Evolutionary conservation across 2,888 invertebrate species (phyloP).

Genomic region (Dryobota labecula): DNA sequence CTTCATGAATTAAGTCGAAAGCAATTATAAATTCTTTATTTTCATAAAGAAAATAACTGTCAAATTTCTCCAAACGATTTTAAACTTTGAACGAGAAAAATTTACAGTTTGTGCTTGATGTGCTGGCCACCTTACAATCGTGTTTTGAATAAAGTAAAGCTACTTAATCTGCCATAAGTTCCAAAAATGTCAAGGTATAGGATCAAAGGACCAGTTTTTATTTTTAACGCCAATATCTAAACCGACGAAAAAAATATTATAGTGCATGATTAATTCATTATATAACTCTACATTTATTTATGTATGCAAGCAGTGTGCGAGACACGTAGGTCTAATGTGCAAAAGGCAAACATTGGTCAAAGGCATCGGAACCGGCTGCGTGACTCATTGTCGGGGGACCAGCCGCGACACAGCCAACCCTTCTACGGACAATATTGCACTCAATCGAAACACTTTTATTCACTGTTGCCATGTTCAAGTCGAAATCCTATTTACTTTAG

Average conservation of each 20-base stretch:
- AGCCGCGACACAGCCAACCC: conserved; percentile 64
- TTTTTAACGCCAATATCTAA: background rate
- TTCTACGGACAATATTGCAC: conserved; percentile 63
- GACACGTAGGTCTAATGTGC: conserved; percentile 63
- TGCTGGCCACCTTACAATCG: too few species aligned
- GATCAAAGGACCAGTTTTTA: conserved; percentile 5
- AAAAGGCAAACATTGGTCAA: conserved; percentile 67
- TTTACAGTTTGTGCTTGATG: too few species aligned
- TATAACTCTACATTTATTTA: conserved; percentile 30
- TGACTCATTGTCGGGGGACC: conserved; percentile 77
- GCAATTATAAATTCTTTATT: background rate
- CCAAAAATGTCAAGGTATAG: background rate
- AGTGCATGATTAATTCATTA: background rate
- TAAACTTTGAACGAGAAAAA: too few species aligned
- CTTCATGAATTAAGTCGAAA: background rate
- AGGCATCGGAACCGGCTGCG: conserved; percentile 75
- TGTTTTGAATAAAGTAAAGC: background rate
- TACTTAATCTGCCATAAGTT: background rate
- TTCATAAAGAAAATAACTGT: too few species aligned
- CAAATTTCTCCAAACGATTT: too few species aligned
- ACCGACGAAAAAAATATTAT: background rate
- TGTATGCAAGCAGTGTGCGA: conserved; percentile 50
- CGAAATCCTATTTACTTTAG: background rate
- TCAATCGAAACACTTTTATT: conserved; percentile 50
- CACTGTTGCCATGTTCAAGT: conserved; percentile 22